These are phyloP conservation scores for Hirundichthys speculiger DNA, from an alignment of 2,113 vertebrate species.

Conservation along the genomic window DNA sequence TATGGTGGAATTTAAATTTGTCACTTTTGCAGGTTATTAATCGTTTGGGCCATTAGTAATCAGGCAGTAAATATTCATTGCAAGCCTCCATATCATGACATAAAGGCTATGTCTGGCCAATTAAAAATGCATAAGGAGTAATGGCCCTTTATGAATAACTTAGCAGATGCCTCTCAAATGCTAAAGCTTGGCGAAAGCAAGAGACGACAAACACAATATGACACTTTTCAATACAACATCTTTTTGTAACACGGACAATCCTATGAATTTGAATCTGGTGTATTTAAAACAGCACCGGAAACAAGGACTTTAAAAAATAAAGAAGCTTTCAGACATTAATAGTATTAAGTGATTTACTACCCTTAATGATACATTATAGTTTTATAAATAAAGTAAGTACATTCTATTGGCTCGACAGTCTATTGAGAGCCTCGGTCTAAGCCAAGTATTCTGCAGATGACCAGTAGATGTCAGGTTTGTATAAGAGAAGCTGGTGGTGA, in stretches of 20 bases:
- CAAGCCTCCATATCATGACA: constrained; percentile 92
- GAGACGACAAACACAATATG: constrained; percentile 31
- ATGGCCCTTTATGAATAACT: constrained; percentile 98
- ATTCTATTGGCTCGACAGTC: not conserved
- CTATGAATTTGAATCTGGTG: not conserved
- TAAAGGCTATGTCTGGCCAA: constrained; percentile 91
- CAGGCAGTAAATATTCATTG: constrained; percentile 96
- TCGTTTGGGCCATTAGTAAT: constrained; percentile 90
- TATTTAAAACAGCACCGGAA: not conserved
- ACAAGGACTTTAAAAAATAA: not conserved
- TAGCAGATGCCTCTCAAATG: constrained; percentile 89
- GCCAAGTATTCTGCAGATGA: constrained; percentile 27
- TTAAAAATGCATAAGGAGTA: constrained; percentile 97
- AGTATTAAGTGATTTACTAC: not conserved
- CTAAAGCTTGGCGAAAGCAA: constrained; percentile 38
- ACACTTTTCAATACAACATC: constrained; percentile 9
- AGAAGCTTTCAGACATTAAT: not conserved
- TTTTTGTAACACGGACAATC: not conserved
- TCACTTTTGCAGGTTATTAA: constrained; percentile 87
- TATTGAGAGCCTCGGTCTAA: not conserved
- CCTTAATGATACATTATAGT: not conserved
- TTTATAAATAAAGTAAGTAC: not conserved
- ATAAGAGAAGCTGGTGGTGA: constrained; percentile 46
- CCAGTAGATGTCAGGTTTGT: constrained; percentile 82
- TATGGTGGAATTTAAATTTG: constrained; percentile 87